A percentile compares a stretch with the other conserved stretches of the same genome.
Evolutionary conservation across 1,140 invertebrate species (phyloP).

Genomic region (Dendrolimus kikuchii): DNA sequence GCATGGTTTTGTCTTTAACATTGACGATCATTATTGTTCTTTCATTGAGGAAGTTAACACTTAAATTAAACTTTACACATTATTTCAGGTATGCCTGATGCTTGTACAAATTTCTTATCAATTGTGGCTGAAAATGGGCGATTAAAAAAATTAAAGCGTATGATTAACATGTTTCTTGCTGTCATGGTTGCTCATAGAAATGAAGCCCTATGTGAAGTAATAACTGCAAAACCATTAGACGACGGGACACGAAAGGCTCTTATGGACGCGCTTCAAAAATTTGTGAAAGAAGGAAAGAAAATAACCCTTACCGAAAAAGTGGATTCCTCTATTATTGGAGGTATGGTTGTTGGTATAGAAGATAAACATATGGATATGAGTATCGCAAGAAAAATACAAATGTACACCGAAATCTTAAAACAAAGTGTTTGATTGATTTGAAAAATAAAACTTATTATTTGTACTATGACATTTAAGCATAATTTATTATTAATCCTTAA

Average conservation of each 20-base stretch:
- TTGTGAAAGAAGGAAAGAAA: slow-evolving; percentile 41
- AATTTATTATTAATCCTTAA: slow-evolving; percentile 7
- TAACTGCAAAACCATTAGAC: slow-evolving; percentile 51
- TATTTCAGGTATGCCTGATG: slow-evolving; percentile 38
- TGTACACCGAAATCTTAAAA: slow-evolving; percentile 50
- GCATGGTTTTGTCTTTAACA: too few species aligned
- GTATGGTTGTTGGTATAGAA: slow-evolving; percentile 51
- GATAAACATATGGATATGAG: slow-evolving; percentile 57
- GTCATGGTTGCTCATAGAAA: slow-evolving; percentile 58
- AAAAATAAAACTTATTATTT: too few species aligned
- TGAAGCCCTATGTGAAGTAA: slow-evolving; percentile 53
- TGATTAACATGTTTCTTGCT: slow-evolving; percentile 40
- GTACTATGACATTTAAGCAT: slow-evolving; percentile 4
- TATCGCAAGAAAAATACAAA: slow-evolving; percentile 46
- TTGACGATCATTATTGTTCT: too few species aligned
- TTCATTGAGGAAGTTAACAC: too few species aligned
- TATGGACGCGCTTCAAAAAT: slow-evolving; percentile 38
- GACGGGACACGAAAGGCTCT: slow-evolving; percentile 24
- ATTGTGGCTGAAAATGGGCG: slow-evolving; percentile 53
- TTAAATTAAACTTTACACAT: background rate
- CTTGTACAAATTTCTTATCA: slow-evolving; percentile 44
- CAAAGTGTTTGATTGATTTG: slow-evolving; percentile 25
- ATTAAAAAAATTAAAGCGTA: slow-evolving; percentile 36
- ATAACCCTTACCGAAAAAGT: slow-evolving; percentile 51
- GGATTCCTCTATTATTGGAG: slow-evolving; percentile 46